Conservation (phyloP, 2,113 vertebrate species). For the Laterallus jamaicensis region DNA sequence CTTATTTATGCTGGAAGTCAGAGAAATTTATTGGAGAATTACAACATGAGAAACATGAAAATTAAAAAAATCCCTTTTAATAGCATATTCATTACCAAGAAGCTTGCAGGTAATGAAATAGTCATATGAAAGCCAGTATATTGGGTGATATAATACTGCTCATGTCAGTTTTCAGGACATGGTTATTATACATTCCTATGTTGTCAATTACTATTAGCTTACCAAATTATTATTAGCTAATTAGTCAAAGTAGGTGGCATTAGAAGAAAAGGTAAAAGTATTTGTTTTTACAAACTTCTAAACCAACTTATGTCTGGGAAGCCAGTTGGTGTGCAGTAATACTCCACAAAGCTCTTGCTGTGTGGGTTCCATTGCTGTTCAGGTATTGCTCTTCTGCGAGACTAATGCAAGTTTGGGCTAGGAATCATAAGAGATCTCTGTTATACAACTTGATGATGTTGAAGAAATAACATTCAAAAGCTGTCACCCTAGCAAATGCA, state of each 20-base stretch:
- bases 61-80: constrained; percentile 67
- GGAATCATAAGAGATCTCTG: neutral
- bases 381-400: neutral
- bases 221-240: constrained; percentile 45
- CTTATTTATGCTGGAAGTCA: constrained; percentile 75
- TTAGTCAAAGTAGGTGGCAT: constrained; percentile 39
- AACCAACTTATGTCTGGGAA: neutral
- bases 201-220: constrained; percentile 60
- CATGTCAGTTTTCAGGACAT: neutral
- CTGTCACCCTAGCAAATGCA: neutral
- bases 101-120: constrained; percentile 60
- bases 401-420: neutral
- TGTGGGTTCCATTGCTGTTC: neutral
- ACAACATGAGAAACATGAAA: constrained; percentile 66
- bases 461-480: neutral
- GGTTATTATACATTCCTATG: constrained; percentile 41
- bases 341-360: neutral
- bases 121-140: constrained; percentile 35
- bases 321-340: neutral
- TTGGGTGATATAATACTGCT: constrained; percentile 32
- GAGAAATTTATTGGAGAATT: constrained; percentile 75
- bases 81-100: constrained; percentile 68
- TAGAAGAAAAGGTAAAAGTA: constrained; percentile 1
- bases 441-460: neutral
- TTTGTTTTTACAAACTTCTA: neutral